Percentiles rank a stretch among this genome's conserved stretches.
phyloP scores from a whole-genome alignment of 2,113 vertebrate genomes.

The Odocoileus hemionus region DNA sequence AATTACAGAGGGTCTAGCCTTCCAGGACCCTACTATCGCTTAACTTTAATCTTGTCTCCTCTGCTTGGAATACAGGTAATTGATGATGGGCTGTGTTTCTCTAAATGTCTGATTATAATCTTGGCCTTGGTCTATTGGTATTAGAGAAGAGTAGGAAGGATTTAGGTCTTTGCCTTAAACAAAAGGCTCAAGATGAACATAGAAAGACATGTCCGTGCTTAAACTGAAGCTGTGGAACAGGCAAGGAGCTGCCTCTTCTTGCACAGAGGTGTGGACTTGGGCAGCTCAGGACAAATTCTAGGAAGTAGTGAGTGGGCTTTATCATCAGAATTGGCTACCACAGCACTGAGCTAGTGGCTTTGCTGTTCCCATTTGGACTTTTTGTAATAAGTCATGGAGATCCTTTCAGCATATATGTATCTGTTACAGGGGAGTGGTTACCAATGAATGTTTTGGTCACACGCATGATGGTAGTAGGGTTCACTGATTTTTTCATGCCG shows the following conservation, averaged over 20 bases:
- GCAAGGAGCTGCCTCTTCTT: not conserved
- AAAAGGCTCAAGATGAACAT: not conserved
- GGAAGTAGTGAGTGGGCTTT: not conserved
- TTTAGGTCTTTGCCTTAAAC: not conserved
- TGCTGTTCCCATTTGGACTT: not conserved
- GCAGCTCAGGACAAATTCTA: not conserved
- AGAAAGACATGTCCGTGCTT: not conserved
- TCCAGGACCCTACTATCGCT: rapidly evolving
- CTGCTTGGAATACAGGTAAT: not conserved
- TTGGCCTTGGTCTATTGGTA: not conserved
- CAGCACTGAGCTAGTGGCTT: not conserved
- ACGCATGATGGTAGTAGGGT: not conserved
- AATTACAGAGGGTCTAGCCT: not conserved
- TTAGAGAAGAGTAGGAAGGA: not conserved
- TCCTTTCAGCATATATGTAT: not conserved
- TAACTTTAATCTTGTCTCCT: not conserved
- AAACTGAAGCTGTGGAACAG: not conserved
- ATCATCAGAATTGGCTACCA: not conserved
- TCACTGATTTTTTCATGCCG: not conserved
- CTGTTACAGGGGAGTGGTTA: not conserved
- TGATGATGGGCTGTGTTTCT: not conserved
- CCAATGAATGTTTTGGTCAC: not conserved
- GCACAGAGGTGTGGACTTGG: not conserved
- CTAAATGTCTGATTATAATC: not conserved
- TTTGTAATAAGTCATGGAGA: not conserved